Evolutionary conservation across 2,888 invertebrate genomes (phyloP).

Genomic region (Platycheirus albimanus): DNA sequence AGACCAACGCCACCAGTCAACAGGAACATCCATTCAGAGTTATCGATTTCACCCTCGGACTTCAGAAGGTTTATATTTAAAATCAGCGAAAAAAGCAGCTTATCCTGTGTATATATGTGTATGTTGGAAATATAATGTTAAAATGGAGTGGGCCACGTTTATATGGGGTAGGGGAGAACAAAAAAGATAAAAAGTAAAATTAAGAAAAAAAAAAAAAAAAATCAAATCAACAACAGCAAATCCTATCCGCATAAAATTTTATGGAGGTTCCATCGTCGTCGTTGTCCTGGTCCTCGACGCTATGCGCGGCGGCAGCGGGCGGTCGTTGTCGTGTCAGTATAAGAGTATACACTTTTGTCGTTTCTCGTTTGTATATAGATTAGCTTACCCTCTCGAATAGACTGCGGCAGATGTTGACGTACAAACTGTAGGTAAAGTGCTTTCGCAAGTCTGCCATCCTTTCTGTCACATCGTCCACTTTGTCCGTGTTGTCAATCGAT

Average conservation of each 20-base stretch:
- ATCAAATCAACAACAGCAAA: slow-evolving; percentile 42
- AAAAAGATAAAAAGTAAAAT: not conserved
- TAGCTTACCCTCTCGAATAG: slow-evolving; percentile 92
- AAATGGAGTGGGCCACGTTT: not conserved
- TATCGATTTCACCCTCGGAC: slow-evolving; percentile 85
- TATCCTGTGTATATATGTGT: slow-evolving; percentile 85
- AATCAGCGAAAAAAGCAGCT: slow-evolving; percentile 92
- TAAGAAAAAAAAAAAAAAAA: not conserved
- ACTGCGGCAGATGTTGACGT: slow-evolving; percentile 95
- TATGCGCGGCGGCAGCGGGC: not conserved
- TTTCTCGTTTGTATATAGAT: no score
- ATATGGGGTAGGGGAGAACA: slow-evolving; percentile 22
- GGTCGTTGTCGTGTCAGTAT: no score
- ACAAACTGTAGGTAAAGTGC: slow-evolving; percentile 94
- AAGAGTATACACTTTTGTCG: no score
- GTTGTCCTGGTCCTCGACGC: not conserved
- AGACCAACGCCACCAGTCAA: slow-evolving; percentile 93
- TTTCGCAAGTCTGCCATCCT: slow-evolving; percentile 89
- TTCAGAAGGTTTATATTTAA: slow-evolving; percentile 89
- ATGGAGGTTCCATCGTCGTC: slow-evolving; percentile 8
- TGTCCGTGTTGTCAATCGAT: slow-evolving; percentile 93
- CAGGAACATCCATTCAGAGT: slow-evolving; percentile 91
- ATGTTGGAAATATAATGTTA: not conserved
- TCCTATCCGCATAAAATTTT: slow-evolving; percentile 36
- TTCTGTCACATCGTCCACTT: slow-evolving; percentile 90